phyloP scores from a whole-genome alignment of 1,140 invertebrate species.

The Megathymus violae region DNA sequence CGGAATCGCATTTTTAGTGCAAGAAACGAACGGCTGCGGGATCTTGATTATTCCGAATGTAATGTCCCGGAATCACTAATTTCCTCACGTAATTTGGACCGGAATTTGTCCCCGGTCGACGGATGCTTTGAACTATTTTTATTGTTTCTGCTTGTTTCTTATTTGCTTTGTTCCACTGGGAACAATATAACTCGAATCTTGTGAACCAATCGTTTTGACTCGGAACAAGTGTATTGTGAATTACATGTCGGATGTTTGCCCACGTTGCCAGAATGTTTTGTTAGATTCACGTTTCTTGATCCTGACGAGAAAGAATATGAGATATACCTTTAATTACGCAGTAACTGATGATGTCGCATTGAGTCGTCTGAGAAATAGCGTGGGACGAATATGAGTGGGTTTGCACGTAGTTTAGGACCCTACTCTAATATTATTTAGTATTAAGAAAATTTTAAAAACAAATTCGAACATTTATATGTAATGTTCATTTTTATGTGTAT shows the following conservation, averaged over 20 bases:
- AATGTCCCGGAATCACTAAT: constrained; percentile 80
- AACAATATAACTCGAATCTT: constrained; percentile 70
- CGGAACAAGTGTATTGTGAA: constrained; percentile 69
- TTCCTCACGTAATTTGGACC: constrained; percentile 80
- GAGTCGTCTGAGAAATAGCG: constrained; percentile 11
- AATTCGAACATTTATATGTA: too few species aligned
- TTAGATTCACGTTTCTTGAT: constrained; percentile 37
- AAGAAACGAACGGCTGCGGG: constrained; percentile 55
- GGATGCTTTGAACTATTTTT: constrained; percentile 78
- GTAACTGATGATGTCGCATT: constrained; percentile 5
- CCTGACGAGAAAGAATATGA: constrained; percentile 19
- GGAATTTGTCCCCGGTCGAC: constrained; percentile 74
- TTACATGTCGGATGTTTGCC: constrained; percentile 63
- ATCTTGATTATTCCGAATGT: constrained; percentile 71
- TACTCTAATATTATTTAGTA: too few species aligned
- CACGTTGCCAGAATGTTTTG: constrained; percentile 39
- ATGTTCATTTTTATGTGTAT: too few species aligned
- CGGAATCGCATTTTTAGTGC: constrained; percentile 48
- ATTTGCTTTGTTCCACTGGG: constrained; percentile 67
- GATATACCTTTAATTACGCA: constrained; percentile 16
- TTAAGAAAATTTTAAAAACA: too few species aligned
- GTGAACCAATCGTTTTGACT: constrained; percentile 68
- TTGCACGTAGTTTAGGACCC: not conserved
- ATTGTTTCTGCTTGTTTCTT: constrained; percentile 80
- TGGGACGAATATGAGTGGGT: constrained; percentile 26